A percentile compares a stretch with the other conserved stretches of the same genome.
Conservation (phyloP, 1,140 invertebrate genomes). For the Drosophila ananassae region DNA sequence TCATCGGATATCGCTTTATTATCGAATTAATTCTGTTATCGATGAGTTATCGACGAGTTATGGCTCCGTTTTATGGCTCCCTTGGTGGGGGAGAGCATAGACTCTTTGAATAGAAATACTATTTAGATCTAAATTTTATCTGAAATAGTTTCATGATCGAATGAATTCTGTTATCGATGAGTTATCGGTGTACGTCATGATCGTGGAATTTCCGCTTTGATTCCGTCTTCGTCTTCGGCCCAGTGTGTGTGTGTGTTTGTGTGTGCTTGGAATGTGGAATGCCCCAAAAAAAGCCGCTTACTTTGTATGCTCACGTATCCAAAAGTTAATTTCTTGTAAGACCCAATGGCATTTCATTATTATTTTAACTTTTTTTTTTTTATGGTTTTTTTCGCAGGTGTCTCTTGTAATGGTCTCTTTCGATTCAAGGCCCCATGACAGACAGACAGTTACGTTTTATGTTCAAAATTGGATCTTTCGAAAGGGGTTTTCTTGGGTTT, state of each 20-base stretch:
- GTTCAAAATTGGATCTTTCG: conserved; percentile 24
- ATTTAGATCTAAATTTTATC: too few relatives aligned
- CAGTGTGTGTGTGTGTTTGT: not conserved
- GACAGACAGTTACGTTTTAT: conserved; percentile 46
- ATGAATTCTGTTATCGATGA: not conserved
- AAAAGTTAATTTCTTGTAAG: conserved; percentile 68
- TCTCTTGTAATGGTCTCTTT: conserved; percentile 63
- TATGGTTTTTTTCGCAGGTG: conserved; percentile 55
- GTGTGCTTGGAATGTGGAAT: conserved; percentile 44
- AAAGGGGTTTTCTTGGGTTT: conserved; percentile 9
- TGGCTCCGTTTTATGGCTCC: too few relatives aligned
- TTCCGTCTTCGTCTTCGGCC: conserved; percentile 8
- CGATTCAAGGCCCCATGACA: conserved; percentile 14
- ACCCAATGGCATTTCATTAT: conserved; percentile 64
- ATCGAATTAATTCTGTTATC: not conserved
- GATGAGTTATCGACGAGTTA: not conserved
- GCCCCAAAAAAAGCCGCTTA: conserved; percentile 54
- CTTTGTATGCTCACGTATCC: conserved; percentile 61
- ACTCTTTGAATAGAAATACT: too few relatives aligned
- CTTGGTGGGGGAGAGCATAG: too few relatives aligned
- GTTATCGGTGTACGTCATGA: conserved; percentile 28
- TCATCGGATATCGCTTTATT: too few relatives aligned
- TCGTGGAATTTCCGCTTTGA: conserved; percentile 42
- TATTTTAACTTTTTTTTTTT: conserved; percentile 55
- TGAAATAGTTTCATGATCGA: too few relatives aligned